Base-by-base conservation (phyloP, 2,113 vertebrate genomes). In the Pungitius pungitius region DNA sequence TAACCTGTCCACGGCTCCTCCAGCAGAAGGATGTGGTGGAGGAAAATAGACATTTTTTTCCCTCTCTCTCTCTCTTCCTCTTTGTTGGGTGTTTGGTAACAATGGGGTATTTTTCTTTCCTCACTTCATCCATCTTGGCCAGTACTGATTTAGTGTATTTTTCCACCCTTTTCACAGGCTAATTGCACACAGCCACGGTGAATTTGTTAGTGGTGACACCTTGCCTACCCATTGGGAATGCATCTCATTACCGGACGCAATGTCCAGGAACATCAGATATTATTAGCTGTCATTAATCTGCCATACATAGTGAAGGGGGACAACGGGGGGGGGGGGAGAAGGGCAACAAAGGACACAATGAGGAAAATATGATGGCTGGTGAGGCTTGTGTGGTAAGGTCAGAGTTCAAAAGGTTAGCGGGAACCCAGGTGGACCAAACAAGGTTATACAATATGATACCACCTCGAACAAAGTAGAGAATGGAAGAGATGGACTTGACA, bases 281-380 rank as follows among this genome's bases (percentile, higher is more conserved):
- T 98, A 99, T 99, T 97, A 98, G 95, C 95, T 97, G 96, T 96
- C 98, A 98, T 99, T 98, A 97, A 98, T 98, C 96, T 98, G 96
- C 94, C 92, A 94, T 93, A 94, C 93, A 95, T 90, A 90, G 90
- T 86, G 93, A 91, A 91, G 85, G 87, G 90, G 87, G 84, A 37
- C 78, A 75, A 58, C 5, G 56, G 78, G 73, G 24, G 52, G 49
- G 47, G 71, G 60, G 35, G 80, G 90, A 85, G 80, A 81, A 86
- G 85, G 85, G 74, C 86, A 85, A 80, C 79, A 92, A 92, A 92
- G 90, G 92, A 87, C 91, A 93, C 91, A 92, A 94, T 92, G 91
- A 91, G 91, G 93, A 88, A 91, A 91, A 93, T 90, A 93, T 94
- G 92, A 93, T 91, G 88, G 91, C 93, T 93, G 87, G 84, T 83